phyloP scores from a whole-genome alignment of 2,113 vertebrate genomes.

The Gadus chalcogrammus region DNA sequence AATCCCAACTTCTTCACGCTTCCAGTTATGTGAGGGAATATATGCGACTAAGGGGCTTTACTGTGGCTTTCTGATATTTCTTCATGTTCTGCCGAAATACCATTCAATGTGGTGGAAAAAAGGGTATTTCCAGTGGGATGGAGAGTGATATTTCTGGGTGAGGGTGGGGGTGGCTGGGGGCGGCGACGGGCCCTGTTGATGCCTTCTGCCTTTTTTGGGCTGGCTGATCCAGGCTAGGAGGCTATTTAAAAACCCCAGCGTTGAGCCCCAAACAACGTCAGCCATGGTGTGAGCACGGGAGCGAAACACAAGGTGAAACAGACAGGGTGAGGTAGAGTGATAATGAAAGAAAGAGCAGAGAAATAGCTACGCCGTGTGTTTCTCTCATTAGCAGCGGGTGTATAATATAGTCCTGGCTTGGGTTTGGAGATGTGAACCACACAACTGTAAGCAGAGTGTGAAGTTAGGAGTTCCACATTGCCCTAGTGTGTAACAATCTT shows the following conservation, averaged over 20 bases:
- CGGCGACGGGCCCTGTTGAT: slow-evolving; percentile 25
- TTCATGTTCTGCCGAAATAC: too few species aligned
- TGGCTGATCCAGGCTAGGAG: slow-evolving; percentile 49
- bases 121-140: slow-evolving; percentile 57
- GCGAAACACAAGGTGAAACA: slow-evolving; percentile 29
- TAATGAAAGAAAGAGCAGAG: neutral
- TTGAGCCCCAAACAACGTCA: slow-evolving; percentile 57
- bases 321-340: neutral
- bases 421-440: too few species aligned
- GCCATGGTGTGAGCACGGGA: slow-evolving; percentile 35
- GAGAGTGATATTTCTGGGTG: slow-evolving; percentile 67
- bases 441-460: too few species aligned
- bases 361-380: too few species aligned
- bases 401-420: too few species aligned
- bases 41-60: too few species aligned
- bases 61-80: too few species aligned
- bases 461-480: too few species aligned
- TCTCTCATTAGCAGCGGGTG: too few species aligned
- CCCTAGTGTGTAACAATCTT: slow-evolving; percentile 25
- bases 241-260: slow-evolving; percentile 74
- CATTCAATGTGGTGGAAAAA: slow-evolving; percentile 13
- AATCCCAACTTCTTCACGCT: too few species aligned
- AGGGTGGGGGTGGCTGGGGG: too few species aligned
- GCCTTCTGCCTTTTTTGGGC: slow-evolving; percentile 72
- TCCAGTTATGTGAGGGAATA: too few species aligned